Evolutionary conservation across 2,113 vertebrate species (phyloP), one percentile per base, ranked within the genome.

Genomic region (Halcyon malimbica): DNA sequence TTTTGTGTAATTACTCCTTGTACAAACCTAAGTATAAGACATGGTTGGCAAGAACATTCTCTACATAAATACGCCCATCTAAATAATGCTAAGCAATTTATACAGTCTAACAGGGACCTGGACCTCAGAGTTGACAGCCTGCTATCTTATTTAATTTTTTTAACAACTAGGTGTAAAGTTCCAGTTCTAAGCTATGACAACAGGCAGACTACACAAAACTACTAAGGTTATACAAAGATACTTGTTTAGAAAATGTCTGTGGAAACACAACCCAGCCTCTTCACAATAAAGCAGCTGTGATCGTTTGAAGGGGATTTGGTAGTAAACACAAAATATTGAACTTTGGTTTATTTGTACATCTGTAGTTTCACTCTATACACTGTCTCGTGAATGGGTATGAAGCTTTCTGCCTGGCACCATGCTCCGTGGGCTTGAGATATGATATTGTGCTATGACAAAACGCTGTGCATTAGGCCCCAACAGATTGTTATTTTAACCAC

Each of bases 211-310:
- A 70, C 31, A 42, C 5, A 74, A 33, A 90, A 42, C 67, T 57
- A 50, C 62, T 70, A 54, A 84, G 44, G 15, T 41, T 83, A 62
- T 12, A 35, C 10, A 48, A 76, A 84, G 46, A 63, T 26, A 73
- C 3, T 12, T 11, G 8, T 54, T 85, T 56, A 74, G 29, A 63
- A 80, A 77, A 54, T 9, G 4, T 37, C 2, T 23, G 31, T 48
- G 24, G 13, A 39, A 68, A 64, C 9, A 64, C 21, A 76, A 26
- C 16, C 54, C 10, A 68, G 14, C 8, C 16, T 80, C 73, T 73
- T 33, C 20, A 56, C 14, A 17, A 14, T 10, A 46, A 62, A 42
- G 26, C 2, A 0, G 20, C 23, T 2, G 0, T 39, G 29, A 57
- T 13, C 79, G 3, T 35, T 67, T 59, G 37, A 63, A 87, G 8